Evolutionary conservation across 2,888 invertebrate species (phyloP), one percentile per base, ranked within the genome.

Genomic region (Spicauda simplicius): DNA sequence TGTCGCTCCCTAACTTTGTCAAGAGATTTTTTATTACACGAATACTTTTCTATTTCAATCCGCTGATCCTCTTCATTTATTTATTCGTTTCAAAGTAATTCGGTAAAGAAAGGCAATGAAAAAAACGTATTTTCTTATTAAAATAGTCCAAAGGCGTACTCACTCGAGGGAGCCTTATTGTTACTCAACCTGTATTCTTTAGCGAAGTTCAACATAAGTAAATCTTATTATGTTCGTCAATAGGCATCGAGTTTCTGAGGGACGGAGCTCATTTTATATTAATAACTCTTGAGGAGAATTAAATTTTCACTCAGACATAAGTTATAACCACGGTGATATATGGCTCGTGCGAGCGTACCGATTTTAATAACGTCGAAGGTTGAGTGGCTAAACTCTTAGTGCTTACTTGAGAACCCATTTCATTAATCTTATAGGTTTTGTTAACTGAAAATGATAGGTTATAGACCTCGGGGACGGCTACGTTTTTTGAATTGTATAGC

Each of bases 21-120:
- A 90, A 89, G 86, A 82, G 83, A 87, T 87, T 86, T 88, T 88
- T 88, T 91, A 90, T 90, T 80, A 81, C 80, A 83, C 83, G 83
- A 90, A 88, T 87, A 84, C 85, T 85, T 86, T 88, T 87, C 88
- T 91, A 91, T 91, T 90, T 88, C 87, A 90, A 90, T 89, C 85
- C 84, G 77, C 81, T 87, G 83, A 90, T 86, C 87, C 87, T 81
- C 76, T 77, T 87, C 88, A 85, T 89, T 90, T 88, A 90, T 90
- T 89, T 88, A 87, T 87, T 85, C 87, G 85, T 85, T 87, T 86
- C 87, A 87, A 90, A 88, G 88, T 90, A 89, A 90, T 90, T 87
- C 85, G 74, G 78, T 79, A 77, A 81, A 80, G 83, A 80, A 80
- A 83, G 82, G 80, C 80, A 77, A 82, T 85, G 73, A 77, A 77